Evolutionary conservation across 2,888 invertebrate genomes (phyloP), one percentile per base, ranked within the genome.

Genomic region (Drosophila neonasuta): DNA sequence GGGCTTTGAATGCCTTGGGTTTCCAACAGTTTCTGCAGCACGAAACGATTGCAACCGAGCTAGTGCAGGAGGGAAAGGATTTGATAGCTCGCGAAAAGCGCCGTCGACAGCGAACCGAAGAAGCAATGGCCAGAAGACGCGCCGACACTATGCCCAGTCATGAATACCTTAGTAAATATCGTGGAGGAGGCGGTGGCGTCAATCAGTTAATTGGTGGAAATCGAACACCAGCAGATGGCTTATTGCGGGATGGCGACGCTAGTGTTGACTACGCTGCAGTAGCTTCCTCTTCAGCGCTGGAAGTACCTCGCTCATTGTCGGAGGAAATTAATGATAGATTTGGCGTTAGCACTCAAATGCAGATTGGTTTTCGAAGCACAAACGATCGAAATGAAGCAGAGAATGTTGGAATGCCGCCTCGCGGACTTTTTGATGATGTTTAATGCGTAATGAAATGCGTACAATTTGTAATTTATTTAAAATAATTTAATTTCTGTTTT

Each of bases 21-120:
- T 97, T 98, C 91, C 98, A 99, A 90, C 99, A 99, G 92, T 99
- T 99, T 90, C 94, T 99, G 45, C 97, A 96, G 0, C 97, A 98
- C 77, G 98, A 98, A 89, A 96, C 96, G 70, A 94, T 99, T 85
- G 98, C 98, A 0, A 95, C 95, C 0, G 99, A 99, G 90, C 92
- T 99, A 54, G 96, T 98, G 0, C 97, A 97, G 79, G 98, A 99
- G 90, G 99, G 99, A 1, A 93, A 95, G 83, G 97, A 98, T 90
- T 93, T 99, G 41, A 95, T 98, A 60, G 96, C 96, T 87, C 92
- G 98, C 93, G 96, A 97, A 86, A 96, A 95, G 90, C 94, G 97
- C 36, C 94, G 95, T 73, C 93, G 96, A 0, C 96, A 96, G 88
- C 93, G 97, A 42, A 93, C 94, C 0, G 96, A 97, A 85, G 97